Percentiles rank a stretch among this genome's conserved stretches.
Evolutionary conservation across 92 coral and sea anemone species (phyloP).

Genomic region (Palythoa grandis): DNA sequence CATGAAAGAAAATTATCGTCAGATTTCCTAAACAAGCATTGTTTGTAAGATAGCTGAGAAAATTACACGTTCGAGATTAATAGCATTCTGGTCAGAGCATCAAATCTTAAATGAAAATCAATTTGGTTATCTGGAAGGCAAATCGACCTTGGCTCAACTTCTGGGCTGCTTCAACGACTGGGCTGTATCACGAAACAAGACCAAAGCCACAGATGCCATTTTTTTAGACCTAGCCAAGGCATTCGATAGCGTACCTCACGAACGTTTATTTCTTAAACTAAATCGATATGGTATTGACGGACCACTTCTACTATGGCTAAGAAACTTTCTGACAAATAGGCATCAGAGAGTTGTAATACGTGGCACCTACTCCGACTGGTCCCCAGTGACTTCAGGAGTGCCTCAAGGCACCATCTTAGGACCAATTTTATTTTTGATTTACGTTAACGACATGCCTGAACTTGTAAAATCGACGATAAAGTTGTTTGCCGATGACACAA

Average conservation of each 20-base stretch:
- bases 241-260: constrained; percentile 57
- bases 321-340: background rate
- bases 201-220: constrained; percentile 45
- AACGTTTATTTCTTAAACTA: constrained; percentile 52
- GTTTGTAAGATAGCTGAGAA: constrained; percentile 6
- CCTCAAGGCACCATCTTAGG: no score
- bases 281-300: constrained; percentile 45
- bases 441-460: no score
- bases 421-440: no score
- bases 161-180: background rate
- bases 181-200: constrained; percentile 19
- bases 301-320: constrained; percentile 35
- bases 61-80: constrained; percentile 37
- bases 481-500: no score
- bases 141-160: constrained; percentile 52
- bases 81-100: constrained; percentile 16
- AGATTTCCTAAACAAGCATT: background rate
- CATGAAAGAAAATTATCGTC: background rate
- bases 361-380: no score
- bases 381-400: no score
- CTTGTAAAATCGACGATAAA: no score
- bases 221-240: constrained; percentile 60
- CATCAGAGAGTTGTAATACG: no score
- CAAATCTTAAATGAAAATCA: constrained; percentile 30
- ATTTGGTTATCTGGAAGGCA: constrained; percentile 47